Conservation (phyloP, 1,140 invertebrate species). For the Leptoteleia sp. region DNA sequence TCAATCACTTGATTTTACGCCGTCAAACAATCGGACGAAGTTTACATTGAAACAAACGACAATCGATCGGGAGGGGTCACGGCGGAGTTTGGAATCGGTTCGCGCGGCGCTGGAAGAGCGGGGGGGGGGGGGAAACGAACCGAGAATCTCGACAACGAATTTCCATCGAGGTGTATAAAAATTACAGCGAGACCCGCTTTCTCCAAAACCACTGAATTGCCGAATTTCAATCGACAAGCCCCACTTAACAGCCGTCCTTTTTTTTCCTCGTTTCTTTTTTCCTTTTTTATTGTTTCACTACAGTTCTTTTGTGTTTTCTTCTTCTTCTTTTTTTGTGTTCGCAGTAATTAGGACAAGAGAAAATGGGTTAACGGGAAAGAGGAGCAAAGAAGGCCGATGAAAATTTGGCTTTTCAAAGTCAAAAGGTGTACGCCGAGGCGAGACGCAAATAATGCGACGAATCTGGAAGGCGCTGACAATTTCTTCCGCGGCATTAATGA, state of each 20-base stretch:
- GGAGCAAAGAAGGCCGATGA: not conserved
- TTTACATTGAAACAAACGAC: constrained; percentile 59
- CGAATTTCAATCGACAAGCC: constrained; percentile 11
- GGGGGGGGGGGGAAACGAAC: no score
- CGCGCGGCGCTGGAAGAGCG: constrained; percentile 12
- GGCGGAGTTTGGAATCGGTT: constrained; percentile 17
- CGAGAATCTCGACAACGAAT: no score
- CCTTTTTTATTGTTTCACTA: no score
- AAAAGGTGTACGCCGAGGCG: not conserved
- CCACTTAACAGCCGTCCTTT: not conserved
- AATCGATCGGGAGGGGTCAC: constrained; percentile 47
- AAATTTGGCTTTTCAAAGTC: not conserved
- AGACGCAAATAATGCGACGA: constrained; percentile 14
- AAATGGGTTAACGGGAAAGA: not conserved
- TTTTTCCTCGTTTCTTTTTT: no score
- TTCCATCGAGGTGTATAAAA: constrained; percentile 1
- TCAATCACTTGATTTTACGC: constrained; percentile 47
- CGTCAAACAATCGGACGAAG: constrained; percentile 52
- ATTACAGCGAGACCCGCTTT: constrained; percentile 31
- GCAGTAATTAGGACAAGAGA: no score
- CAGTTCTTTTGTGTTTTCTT: no score
- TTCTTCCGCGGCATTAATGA: constrained; percentile 15
- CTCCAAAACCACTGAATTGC: constrained; percentile 20
- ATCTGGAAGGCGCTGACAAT: constrained; percentile 6
- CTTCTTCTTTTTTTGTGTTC: no score